Base-by-base conservation (phyloP, 2,888 invertebrate species). In the Margaritifera margaritifera region DNA sequence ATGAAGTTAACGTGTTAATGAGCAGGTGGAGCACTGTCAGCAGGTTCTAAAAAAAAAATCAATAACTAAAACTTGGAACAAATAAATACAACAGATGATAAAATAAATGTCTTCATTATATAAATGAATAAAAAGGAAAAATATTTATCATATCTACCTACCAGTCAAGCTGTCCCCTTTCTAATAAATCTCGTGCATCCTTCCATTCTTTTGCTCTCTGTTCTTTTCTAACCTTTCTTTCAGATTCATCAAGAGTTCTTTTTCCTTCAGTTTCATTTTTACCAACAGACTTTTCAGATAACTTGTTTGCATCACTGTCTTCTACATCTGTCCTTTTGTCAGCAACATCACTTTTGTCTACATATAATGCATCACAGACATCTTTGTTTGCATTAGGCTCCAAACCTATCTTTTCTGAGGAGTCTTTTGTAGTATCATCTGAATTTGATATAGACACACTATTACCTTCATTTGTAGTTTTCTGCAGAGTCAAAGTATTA, bases 121-220 rank as follows among this genome's bases (percentile, higher is more conserved):
- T 42, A 15, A 42, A 42, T 8, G 1, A 42, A 11, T 42, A 5
- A 50, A n/a, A 62, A 53, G 20, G 22, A 25, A 20, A 27, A 51
- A 42, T 24, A 18, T 6, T 11, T 4, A 52, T n/a, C n/a, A n/a
- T 25, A 24, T 22, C 42, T 18, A 61, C 59, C 57, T 57, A 77
- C 82, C 81, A 80, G 64, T 84, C 83, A 55, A 82, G 71, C 52
- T 80, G 72, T 69, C 72, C 75, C 61, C 77, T 51, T 8, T 71
- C 64, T 27, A 84, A 62, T 11, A 83, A 64, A 24, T 71, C 57
- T 69, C 75, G 77, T 6, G 82, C 78, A 52, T 69, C 76, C 24
- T 75, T 76, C 31, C 79, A 66, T 52, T 78, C 69, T 64, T 75
- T 73, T 52, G 68, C 58, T 64, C 66, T 71, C 53, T 54, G 64